Evolutionary conservation across 2,888 invertebrate genomes (phyloP).

Genomic region (Ophraella communa): DNA sequence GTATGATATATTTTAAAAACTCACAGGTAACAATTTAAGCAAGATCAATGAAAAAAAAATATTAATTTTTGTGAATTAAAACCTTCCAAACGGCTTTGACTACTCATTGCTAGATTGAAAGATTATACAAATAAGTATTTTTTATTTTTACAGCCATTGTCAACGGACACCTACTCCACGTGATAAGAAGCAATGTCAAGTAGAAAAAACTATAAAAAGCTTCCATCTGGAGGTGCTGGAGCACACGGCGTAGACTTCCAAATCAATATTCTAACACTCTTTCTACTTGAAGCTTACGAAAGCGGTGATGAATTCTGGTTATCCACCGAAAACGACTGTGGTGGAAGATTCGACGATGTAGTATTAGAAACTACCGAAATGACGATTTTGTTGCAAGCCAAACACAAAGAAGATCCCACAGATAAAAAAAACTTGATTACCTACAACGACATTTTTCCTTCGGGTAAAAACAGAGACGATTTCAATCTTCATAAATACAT

Average conservation of each 20-base stretch:
- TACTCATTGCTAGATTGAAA: too few species aligned
- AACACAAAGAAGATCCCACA: slow-evolving; percentile 4
- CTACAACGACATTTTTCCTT: neutral
- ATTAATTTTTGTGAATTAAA: too few species aligned
- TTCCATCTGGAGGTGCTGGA: neutral
- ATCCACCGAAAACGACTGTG: neutral
- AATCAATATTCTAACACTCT: neutral
- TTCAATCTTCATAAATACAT: slow-evolving; percentile 1
- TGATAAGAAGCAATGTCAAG: neutral
- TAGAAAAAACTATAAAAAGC: neutral
- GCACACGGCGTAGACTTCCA: neutral
- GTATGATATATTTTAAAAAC: too few species aligned
- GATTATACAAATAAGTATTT: neutral
- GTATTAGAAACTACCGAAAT: neutral
- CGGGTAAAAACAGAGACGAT: neutral
- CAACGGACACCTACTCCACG: neutral
- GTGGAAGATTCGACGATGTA: neutral
- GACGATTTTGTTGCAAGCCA: neutral
- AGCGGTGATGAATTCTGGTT: neutral
- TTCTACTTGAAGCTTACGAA: neutral
- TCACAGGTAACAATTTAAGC: too few species aligned
- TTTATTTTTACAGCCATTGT: neutral
- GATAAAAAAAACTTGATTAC: neutral
- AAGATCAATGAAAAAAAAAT: too few species aligned
- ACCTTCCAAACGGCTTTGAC: too few species aligned